Percentiles rank a stretch among this genome's conserved stretches.
These are phyloP conservation scores for Sylvilagus bachmani DNA, from an alignment of 2,113 vertebrate genomes.

Conservation along the genomic window DNA sequence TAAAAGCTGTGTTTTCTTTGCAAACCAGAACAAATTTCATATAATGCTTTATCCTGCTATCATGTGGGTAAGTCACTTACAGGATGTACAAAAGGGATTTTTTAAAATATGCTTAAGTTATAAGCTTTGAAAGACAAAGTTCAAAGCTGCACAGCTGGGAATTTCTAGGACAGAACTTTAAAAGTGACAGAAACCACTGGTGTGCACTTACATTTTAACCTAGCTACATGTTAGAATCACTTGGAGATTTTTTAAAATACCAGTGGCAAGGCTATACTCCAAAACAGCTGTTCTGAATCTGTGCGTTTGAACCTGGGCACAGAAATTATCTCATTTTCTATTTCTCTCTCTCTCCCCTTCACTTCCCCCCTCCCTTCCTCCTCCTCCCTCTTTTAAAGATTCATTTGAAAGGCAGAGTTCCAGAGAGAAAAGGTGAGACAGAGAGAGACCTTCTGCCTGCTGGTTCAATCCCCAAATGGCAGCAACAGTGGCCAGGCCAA, in stretches of 20 bases:
- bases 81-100: neutral
- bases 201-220: neutral
- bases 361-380: too few relatives aligned
- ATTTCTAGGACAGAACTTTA: neutral
- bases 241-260: neutral
- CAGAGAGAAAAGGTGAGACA: too few relatives aligned
- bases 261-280: neutral
- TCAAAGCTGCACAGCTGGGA: conserved; percentile 17
- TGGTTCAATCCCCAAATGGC: too few relatives aligned
- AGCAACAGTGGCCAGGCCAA: too few relatives aligned
- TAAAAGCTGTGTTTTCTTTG: conserved; percentile 52
- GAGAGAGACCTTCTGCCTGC: too few relatives aligned
- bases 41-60: neutral
- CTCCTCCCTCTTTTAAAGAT: too few relatives aligned
- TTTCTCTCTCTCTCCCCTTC: too few relatives aligned
- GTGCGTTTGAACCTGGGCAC: neutral
- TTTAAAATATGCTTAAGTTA: neutral
- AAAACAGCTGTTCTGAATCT: conserved; percentile 10
- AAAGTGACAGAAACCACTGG: neutral
- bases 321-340: too few relatives aligned
- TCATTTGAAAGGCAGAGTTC: too few relatives aligned
- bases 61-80: conserved; percentile 25
- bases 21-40: conserved; percentile 44
- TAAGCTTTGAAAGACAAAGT: conserved; percentile 47
- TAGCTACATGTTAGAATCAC: neutral